Evolutionary conservation across 2,888 invertebrate genomes (phyloP).

Genomic region (Congeria kusceri): DNA sequence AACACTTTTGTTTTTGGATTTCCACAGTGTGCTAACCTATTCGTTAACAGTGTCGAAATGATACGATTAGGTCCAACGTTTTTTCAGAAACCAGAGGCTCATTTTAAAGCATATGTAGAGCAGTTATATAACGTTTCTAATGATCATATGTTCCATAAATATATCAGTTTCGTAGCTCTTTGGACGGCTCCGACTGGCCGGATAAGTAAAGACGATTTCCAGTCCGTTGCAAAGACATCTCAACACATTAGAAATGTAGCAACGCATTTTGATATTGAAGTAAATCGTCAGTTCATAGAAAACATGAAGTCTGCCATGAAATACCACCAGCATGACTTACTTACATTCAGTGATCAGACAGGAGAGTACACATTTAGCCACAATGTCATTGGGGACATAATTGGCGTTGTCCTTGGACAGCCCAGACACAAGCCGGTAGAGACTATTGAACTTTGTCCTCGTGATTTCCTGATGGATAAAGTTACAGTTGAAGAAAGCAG

Average conservation of each 20-base stretch:
- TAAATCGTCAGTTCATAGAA: not conserved
- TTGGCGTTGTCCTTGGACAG: conserved; percentile 23
- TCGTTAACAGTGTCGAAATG: not conserved
- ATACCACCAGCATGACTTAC: conserved; percentile 10
- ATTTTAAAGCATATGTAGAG: conserved; percentile 11
- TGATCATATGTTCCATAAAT: conserved; percentile 19
- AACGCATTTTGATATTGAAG: conserved; percentile 4
- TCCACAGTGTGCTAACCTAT: conserved; percentile 22
- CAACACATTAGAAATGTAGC: conserved; percentile 10
- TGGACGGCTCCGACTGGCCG: conserved; percentile 19
- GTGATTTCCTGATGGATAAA: conserved; percentile 6
- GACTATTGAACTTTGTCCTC: not conserved
- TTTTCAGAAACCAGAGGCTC: conserved; percentile 5
- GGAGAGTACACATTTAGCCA: conserved; percentile 29
- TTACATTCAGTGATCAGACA: not conserved
- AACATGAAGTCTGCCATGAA: conserved; percentile 7
- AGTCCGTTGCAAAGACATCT: not conserved
- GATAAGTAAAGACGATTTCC: not conserved
- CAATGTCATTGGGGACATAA: conserved; percentile 34
- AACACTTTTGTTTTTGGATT: conserved; percentile 22
- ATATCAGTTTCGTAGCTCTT: conserved; percentile 22
- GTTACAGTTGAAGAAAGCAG: not conserved
- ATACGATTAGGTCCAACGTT: conserved; percentile 5
- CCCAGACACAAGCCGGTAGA: not conserved
- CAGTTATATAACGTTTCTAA: conserved; percentile 6